phyloP scores from a whole-genome alignment of 2,797 vertebrate species.

The Bovichtus variegatus region DNA sequence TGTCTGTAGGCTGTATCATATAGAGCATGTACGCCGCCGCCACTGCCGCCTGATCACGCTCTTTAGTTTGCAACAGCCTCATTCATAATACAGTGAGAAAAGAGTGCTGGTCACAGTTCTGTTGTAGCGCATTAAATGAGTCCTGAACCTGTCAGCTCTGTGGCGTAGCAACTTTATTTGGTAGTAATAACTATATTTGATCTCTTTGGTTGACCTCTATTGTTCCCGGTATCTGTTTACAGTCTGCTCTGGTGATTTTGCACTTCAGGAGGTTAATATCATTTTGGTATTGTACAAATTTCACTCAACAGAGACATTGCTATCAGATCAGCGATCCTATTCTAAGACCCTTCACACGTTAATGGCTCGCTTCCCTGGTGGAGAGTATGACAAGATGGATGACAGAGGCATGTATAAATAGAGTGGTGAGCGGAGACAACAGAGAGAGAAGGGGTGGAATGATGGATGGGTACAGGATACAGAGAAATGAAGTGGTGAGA shows the following conservation, averaged over 20 bases:
- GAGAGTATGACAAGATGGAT: slow-evolving; percentile 74
- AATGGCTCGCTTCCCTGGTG: slow-evolving; percentile 44
- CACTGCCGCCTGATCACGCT: background rate
- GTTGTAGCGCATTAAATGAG: slow-evolving; percentile 4
- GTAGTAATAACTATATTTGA: background rate
- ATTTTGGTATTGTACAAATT: slow-evolving; percentile 29
- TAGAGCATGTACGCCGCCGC: background rate
- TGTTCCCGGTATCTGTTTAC: background rate
- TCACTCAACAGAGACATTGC: slow-evolving; percentile 36
- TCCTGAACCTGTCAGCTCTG: slow-evolving; percentile 9
- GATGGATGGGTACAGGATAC: slow-evolving; percentile 72
- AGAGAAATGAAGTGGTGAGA: slow-evolving; percentile 51
- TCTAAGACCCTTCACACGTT: slow-evolving; percentile 51
- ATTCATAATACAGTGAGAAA: slow-evolving; percentile 39
- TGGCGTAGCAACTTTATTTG: background rate
- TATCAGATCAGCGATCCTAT: slow-evolving; percentile 48
- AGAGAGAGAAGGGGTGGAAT: slow-evolving; percentile 31
- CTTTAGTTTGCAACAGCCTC: slow-evolving; percentile 27
- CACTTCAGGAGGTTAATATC: slow-evolving; percentile 3
- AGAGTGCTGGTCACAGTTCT: background rate
- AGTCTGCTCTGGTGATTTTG: slow-evolving; percentile 5
- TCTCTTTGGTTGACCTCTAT: background rate
- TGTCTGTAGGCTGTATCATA: background rate
- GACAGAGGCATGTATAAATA: slow-evolving; percentile 75
- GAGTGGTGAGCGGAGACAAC: slow-evolving; percentile 54